phyloP scores from a whole-genome alignment of 2,797 vertebrate genomes.

The Taeniopygia guttata region DNA sequence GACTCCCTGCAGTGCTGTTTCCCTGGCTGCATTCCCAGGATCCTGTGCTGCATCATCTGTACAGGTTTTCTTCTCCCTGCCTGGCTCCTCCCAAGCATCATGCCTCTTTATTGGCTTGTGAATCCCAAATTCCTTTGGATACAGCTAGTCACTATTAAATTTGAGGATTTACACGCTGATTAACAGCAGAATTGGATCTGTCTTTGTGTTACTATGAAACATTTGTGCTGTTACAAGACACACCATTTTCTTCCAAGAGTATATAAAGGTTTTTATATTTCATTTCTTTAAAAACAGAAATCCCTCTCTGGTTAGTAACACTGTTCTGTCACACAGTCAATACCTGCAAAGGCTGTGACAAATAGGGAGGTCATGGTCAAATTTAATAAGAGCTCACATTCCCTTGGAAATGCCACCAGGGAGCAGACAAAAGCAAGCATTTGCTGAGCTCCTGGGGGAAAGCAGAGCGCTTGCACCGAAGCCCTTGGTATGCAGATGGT shows the following conservation, averaged over 20 bases:
- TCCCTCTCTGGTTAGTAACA: neutral
- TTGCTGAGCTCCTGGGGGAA: conserved; percentile 33
- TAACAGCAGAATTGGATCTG: neutral
- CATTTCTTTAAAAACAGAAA: neutral
- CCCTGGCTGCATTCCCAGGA: conserved; percentile 50
- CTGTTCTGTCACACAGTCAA: neutral
- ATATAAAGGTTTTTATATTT: neutral
- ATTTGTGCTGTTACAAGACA: neutral
- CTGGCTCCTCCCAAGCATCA: neutral
- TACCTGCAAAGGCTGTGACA: conserved; percentile 21
- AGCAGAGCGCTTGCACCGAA: neutral
- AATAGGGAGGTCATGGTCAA: conserved; percentile 40
- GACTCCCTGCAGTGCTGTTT: conserved; percentile 44
- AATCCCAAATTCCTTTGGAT: neutral
- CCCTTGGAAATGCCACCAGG: conserved; percentile 51
- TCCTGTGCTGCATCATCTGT: conserved; percentile 15
- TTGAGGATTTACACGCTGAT: neutral
- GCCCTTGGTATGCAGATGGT: conserved; percentile 51
- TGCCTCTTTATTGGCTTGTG: neutral
- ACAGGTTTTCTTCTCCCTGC: conserved; percentile 9
- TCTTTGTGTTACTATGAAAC: neutral
- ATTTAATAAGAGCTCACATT: conserved; percentile 54
- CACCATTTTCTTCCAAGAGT: neutral
- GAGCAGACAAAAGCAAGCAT: conserved; percentile 51
- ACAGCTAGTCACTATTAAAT: neutral